phyloP scores from a whole-genome alignment of 2,888 invertebrate species.

The Octonoba sinensis region DNA sequence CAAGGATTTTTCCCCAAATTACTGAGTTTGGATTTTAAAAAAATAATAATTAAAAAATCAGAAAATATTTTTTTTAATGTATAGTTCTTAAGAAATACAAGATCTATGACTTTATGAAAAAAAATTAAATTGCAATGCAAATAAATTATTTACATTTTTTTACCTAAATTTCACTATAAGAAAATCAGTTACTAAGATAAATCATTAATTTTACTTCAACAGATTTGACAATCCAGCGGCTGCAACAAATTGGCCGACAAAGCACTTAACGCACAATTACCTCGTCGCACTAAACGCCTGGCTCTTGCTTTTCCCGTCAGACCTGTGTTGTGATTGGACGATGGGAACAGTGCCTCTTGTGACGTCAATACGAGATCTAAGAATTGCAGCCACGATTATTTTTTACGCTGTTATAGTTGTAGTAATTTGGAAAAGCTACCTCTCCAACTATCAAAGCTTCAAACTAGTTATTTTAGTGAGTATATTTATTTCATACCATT shows the following conservation, averaged over 20 bases:
- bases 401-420: conserved; percentile 49
- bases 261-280: conserved; percentile 94
- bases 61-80: too few species aligned
- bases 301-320: conserved; percentile 88
- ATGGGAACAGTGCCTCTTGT: conserved; percentile 95
- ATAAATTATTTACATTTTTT: too few species aligned
- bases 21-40: too few species aligned
- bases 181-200: too few species aligned
- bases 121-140: too few species aligned
- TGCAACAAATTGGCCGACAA: conserved; percentile 83
- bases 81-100: too few species aligned
- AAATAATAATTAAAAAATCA: too few species aligned
- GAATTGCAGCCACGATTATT: conserved; percentile 82
- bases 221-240: conserved; percentile 99
- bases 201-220: conserved; percentile 68
- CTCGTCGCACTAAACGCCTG: conserved; percentile 90
- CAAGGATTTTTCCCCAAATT: too few species aligned
- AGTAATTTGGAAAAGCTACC: conserved; percentile 30
- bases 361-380: conserved; percentile 81
- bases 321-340: conserved; percentile 97
- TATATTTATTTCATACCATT: not conserved
- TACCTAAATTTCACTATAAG: too few species aligned
- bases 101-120: too few species aligned
- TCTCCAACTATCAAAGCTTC: conserved; percentile 4
- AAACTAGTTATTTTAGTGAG: conserved; percentile 39